Evolutionary conservation across 1,140 invertebrate genomes (phyloP).

Genomic region (Drosophila ambigua): DNA sequence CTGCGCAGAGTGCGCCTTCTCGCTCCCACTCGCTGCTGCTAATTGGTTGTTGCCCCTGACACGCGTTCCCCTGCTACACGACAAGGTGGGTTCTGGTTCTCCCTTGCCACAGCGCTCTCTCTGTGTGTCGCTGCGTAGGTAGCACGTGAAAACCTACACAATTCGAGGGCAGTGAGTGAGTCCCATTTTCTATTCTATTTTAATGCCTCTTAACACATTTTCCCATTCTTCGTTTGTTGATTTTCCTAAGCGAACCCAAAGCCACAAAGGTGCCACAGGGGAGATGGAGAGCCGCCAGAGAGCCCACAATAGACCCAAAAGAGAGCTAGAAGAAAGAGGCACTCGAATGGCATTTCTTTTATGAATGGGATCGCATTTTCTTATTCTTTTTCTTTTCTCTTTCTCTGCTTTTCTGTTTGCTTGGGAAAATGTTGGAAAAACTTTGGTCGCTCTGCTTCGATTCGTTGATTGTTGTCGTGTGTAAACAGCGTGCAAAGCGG

Average conservation of each 20-base stretch:
- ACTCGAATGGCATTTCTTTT: conserved; percentile 74
- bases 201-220: conserved; percentile 49
- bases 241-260: conserved; percentile 44
- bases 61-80: conserved; percentile 68
- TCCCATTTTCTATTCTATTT: conserved; percentile 29
- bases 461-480: conserved; percentile 48
- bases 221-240: conserved; percentile 48
- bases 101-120: not conserved
- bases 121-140: conserved; percentile 1
- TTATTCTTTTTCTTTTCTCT: conserved; percentile 2
- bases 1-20: conserved; percentile 37
- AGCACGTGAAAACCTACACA: conserved; percentile 13
- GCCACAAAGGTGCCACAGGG: conserved; percentile 62
- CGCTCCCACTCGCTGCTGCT: conserved; percentile 37
- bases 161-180: conserved; percentile 3
- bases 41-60: conserved; percentile 73
- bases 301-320: no score
- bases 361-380: conserved; percentile 67
- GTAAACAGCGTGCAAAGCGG: conserved; percentile 72
- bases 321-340: conserved; percentile 59
- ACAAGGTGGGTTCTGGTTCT: conserved; percentile 49
- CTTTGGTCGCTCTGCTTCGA: conserved; percentile 36
- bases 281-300: not conserved
- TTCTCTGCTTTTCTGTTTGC: conserved; percentile 13
- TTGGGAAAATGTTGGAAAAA: conserved; percentile 53